These are phyloP conservation scores for Phymorhynchus buccinoides DNA, from an alignment of 1,140 invertebrate species.

Conservation along the genomic window DNA sequence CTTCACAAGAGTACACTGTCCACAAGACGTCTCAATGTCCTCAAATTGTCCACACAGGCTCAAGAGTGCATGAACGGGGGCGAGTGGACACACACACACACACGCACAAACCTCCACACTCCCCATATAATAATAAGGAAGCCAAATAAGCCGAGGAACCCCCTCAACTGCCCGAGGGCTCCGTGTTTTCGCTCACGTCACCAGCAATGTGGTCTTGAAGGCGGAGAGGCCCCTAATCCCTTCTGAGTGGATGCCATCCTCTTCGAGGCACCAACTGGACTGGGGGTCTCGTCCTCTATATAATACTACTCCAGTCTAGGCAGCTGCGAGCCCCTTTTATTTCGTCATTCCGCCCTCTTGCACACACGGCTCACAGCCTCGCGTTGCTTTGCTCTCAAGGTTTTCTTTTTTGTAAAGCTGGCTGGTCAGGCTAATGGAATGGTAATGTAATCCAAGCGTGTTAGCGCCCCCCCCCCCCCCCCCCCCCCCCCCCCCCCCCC, in stretches of 20 bases:
- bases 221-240: background rate
- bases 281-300: background rate
- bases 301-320: too few species aligned
- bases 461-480: background rate
- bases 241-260: background rate
- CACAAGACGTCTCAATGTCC: slow-evolving; percentile 2
- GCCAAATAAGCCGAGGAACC: background rate
- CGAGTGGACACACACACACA: background rate
- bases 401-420: too few species aligned
- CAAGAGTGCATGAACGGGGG: background rate
- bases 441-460: slow-evolving; percentile 1
- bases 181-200: background rate
- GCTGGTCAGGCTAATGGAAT: slow-evolving; percentile 3
- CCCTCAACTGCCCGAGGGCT: background rate
- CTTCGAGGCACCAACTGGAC: background rate
- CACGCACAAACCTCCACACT: background rate
- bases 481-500: too few species aligned
- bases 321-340: background rate
- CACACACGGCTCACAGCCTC: background rate
- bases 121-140: background rate
- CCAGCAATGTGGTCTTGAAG: background rate
- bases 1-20: background rate
- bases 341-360: background rate
- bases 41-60: background rate
- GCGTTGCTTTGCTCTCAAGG: background rate